Percentiles rank a stretch among this genome's conserved stretches.
phyloP scores from a whole-genome alignment of 2,113 vertebrate species.

The Pleuronectes platessa region DNA sequence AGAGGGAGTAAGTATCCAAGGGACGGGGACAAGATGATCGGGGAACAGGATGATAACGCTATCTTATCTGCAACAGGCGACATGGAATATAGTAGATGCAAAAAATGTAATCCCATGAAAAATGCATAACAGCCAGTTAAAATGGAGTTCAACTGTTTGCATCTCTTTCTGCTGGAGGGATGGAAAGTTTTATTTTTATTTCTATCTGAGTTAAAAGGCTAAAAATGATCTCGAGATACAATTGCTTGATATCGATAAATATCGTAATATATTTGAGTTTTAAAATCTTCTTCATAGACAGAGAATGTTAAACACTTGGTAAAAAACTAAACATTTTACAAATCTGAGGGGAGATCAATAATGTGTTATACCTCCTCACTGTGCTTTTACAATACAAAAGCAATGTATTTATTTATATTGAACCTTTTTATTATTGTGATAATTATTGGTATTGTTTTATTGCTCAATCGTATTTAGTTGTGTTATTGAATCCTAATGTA shows the following conservation, averaged over 20 bases:
- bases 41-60: conserved; percentile 34
- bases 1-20: conserved; percentile 55
- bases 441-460: neutral
- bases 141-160: conserved; percentile 23
- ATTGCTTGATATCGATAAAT: too few species aligned
- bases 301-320: too few species aligned
- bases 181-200: neutral
- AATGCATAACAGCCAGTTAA: conserved; percentile 41
- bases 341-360: neutral
- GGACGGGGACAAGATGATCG: conserved; percentile 40
- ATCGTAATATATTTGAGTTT: too few species aligned
- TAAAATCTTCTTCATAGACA: too few species aligned
- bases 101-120: conserved; percentile 37
- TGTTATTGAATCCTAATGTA: conserved; percentile 8
- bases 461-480: neutral
- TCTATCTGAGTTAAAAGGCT: too few species aligned
- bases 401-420: too few species aligned
- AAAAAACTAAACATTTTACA: too few species aligned
- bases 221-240: too few species aligned
- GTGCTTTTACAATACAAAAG: neutral
- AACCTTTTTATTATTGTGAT: too few species aligned
- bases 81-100: conserved; percentile 30
- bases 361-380: neutral
- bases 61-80: conserved; percentile 55
- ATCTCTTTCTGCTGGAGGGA: neutral